Base-by-base conservation (phyloP, 2,113 vertebrate genomes). In the Vulpes vulpes region DNA sequence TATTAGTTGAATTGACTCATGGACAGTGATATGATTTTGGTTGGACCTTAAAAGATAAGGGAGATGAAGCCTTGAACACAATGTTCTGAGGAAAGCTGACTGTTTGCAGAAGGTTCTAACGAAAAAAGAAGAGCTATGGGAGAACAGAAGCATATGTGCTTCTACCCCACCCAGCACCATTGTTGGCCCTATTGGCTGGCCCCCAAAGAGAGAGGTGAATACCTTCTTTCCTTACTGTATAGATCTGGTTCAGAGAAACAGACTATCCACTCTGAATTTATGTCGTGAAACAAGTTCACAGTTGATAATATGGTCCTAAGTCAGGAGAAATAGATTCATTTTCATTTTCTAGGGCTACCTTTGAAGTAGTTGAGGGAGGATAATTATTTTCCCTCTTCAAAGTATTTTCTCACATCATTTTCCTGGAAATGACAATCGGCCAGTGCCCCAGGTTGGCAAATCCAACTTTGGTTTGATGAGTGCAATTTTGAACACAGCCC, bases 391-490 rank as follows among this genome's bases (percentile, higher is more conserved):
- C 83, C 96, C 94, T 97, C 97, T 98, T 98, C 97, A 98, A 98
- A 98, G 97, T 97, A 97, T 96, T 97, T 98, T 97, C 96, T 97
- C 97, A 97, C 95, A 98, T 98, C 97, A 96, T 98, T 98, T 98
- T 96, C 96, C 96, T 96, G 94, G 97, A 97, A 97, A 95, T 97
- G 96, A 97, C 98, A 97, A 97, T 98, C 55, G 57, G 71, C 90
- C 94, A 98, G 98, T 98, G 97, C 97, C 98, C 94, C 60, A 55
- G 96, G 85, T 92, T 88, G 43, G 92, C 96, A 98, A 53, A 73
- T 97, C 96, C 95, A 84, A 96, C 83, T 76, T 83, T 95, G 83
- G 64, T 94, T 92, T 95, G 96, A 86, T 95, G 92, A 97, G 95
- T 98, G 97, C 98, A 98, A 96, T 98, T 97, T 55, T 96, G 95